Evolutionary conservation across 2,797 vertebrate species (phyloP).

Genomic region (Acrossocheilus fasciatus): DNA sequence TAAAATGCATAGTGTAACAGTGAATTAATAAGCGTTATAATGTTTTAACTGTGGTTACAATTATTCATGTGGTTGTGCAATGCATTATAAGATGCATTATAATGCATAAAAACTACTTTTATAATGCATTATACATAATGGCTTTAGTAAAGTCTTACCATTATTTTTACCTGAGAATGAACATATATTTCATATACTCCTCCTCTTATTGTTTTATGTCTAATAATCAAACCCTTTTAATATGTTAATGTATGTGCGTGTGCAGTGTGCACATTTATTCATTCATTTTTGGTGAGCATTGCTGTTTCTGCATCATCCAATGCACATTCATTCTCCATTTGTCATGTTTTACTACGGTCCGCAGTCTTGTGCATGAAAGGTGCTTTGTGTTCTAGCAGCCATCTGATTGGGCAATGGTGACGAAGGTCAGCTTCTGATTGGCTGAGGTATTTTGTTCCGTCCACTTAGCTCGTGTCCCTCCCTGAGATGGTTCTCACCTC

Average conservation of each 20-base stretch:
- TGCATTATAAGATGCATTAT: too few relatives aligned
- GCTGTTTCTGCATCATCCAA: constrained; percentile 26
- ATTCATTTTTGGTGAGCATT: constrained; percentile 20
- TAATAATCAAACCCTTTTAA: background rate
- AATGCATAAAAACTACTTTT: too few relatives aligned
- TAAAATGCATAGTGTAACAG: too few relatives aligned
- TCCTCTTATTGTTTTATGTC: background rate
- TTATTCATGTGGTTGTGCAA: too few relatives aligned
- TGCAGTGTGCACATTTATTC: background rate
- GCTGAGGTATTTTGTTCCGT: constrained; percentile 17
- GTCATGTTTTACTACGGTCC: constrained; percentile 40
- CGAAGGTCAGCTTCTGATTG: constrained; percentile 38
- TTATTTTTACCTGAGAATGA: background rate
- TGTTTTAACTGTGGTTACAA: too few relatives aligned
- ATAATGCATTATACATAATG: too few relatives aligned
- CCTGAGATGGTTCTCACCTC: constrained; percentile 47
- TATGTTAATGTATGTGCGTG: background rate
- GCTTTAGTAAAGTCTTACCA: too few relatives aligned
- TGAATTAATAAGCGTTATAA: too few relatives aligned
- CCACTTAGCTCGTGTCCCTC: constrained; percentile 61
- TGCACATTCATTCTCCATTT: constrained; percentile 21
- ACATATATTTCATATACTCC: background rate
- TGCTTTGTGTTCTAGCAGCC: constrained; percentile 45
- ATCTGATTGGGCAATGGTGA: constrained; percentile 37
- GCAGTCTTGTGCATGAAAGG: constrained; percentile 37